Base-by-base conservation (phyloP, 2,113 vertebrate genomes). In the Hippocampus comes region DNA sequence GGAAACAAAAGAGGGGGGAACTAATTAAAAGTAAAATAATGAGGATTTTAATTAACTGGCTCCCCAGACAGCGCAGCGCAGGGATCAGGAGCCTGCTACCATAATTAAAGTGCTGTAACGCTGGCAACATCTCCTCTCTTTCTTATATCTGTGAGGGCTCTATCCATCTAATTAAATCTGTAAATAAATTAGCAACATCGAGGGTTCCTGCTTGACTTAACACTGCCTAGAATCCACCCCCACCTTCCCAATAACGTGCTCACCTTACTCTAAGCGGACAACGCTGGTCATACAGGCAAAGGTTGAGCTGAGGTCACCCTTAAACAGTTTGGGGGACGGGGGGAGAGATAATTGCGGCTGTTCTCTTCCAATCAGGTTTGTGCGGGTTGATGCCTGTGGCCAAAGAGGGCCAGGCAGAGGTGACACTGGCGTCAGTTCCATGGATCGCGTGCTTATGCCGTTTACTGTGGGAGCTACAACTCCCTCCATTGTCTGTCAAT, bases 161-260 rank as follows among this genome's bases (percentile, higher is more conserved):
- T 89, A 92, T 93, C 92, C 91, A 90, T 92, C 91, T 93, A 93
- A 93, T 93, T 93, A 93, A 93, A 93, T 92, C 91, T 93, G 93
- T 93, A 93, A 93, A 93, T 92, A 91, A 93, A 92, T 93, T 93
- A 92, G 91, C 92, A 92, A 92, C 91, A 91, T 93, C 83, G 89
- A 92, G 90, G 88, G 88, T 88, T 91, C 86, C 90, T 93, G 91
- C 91, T 91, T 91, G 89, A 92, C 90, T 93, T 93, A 91, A 90
- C 92, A 91, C 90, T 38, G 76, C 76, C 74, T 84, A 77, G 77
- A 81, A 79, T 77, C 71, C 85, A 70, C 74, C 86, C 84, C 81
- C 83, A 73, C 86, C 87, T 73, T 74, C 85, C 82, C 84, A 89
- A 90, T 84, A 86, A 88, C 87, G 87, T 34, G 68, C 79, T 87